Percentiles rank a stretch among this genome's conserved stretches.
Evolutionary conservation across 1,140 invertebrate species (phyloP).

Genomic region (Episyrphus balteatus): DNA sequence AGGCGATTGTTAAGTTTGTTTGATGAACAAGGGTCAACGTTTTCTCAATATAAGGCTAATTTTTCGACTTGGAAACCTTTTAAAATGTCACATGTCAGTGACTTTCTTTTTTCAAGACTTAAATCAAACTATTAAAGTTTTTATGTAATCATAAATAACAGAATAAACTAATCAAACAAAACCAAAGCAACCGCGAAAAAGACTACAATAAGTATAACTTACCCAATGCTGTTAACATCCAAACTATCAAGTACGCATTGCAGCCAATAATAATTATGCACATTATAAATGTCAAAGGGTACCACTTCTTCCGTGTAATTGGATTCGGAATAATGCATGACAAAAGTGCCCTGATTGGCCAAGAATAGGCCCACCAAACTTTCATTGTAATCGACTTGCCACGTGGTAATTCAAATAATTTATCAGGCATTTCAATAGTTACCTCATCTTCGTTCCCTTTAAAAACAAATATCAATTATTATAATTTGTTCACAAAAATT

Average conservation of each 20-base stretch:
- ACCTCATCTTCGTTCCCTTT: constrained; percentile 24
- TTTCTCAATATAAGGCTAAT: too few species aligned
- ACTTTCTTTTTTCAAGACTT: too few species aligned
- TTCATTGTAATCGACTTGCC: constrained; percentile 29
- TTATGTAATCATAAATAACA: too few species aligned
- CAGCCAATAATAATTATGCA: constrained; percentile 76
- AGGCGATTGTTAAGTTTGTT: too few species aligned
- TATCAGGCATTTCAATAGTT: constrained; percentile 12
- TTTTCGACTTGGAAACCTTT: too few species aligned
- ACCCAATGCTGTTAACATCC: constrained; percentile 86
- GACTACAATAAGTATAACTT: neutral
- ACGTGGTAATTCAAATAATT: constrained; percentile 20
- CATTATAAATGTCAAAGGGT: constrained; percentile 71
- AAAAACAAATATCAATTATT: neutral
- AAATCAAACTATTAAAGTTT: too few species aligned
- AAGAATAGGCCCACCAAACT: constrained; percentile 59
- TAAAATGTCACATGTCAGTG: too few species aligned
- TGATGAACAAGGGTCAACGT: too few species aligned
- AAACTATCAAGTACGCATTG: constrained; percentile 77
- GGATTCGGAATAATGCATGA: constrained; percentile 65
- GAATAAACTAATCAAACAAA: too few species aligned
- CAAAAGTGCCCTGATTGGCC: constrained; percentile 58
- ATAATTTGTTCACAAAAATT: neutral
- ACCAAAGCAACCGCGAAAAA: too few species aligned
- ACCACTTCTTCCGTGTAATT: constrained; percentile 53